These are phyloP conservation scores for Drepana arcuata DNA, from an alignment of 1,140 invertebrate species.

Conservation along the genomic window DNA sequence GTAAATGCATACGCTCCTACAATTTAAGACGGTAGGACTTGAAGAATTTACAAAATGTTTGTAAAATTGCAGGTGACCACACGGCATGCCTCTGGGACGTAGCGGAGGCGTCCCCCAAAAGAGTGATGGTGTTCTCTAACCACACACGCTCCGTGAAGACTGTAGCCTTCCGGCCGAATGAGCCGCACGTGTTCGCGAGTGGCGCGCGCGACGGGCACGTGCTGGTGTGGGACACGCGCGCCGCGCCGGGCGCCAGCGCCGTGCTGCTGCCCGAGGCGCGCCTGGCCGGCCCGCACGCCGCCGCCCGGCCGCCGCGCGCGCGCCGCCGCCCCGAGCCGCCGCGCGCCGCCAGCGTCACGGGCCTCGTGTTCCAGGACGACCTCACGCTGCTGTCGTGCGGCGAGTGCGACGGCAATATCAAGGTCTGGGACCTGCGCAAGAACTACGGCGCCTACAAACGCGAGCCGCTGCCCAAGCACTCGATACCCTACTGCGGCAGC, in stretches of 20 bases:
- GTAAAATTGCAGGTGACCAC: slow-evolving; percentile 84
- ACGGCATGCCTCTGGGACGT: slow-evolving; percentile 84
- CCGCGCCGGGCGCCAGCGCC: slow-evolving; percentile 54
- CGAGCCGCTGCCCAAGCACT: slow-evolving; percentile 80
- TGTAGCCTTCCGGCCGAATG: slow-evolving; percentile 78
- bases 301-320: slow-evolving; percentile 52
- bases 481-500: slow-evolving; percentile 79
- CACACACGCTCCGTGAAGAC: slow-evolving; percentile 88
- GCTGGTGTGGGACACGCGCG: slow-evolving; percentile 85
- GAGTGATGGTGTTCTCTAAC: slow-evolving; percentile 76
- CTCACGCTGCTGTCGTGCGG: slow-evolving; percentile 84
- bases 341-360: slow-evolving; percentile 77
- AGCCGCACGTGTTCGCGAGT: slow-evolving; percentile 85
- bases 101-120: slow-evolving; percentile 35
- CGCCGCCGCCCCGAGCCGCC: slow-evolving; percentile 49
- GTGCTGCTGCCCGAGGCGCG: slow-evolving; percentile 75
- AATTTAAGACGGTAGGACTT: no score
- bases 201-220: slow-evolving; percentile 89
- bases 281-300: slow-evolving; percentile 75
- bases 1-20: no score
- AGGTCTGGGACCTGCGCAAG: slow-evolving; percentile 90
- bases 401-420: slow-evolving; percentile 86
- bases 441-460: slow-evolving; percentile 81
- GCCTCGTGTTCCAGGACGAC: slow-evolving; percentile 85
- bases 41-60: no score